phyloP scores from a whole-genome alignment of 1,140 invertebrate genomes.

The Notospermus geniculatus region DNA sequence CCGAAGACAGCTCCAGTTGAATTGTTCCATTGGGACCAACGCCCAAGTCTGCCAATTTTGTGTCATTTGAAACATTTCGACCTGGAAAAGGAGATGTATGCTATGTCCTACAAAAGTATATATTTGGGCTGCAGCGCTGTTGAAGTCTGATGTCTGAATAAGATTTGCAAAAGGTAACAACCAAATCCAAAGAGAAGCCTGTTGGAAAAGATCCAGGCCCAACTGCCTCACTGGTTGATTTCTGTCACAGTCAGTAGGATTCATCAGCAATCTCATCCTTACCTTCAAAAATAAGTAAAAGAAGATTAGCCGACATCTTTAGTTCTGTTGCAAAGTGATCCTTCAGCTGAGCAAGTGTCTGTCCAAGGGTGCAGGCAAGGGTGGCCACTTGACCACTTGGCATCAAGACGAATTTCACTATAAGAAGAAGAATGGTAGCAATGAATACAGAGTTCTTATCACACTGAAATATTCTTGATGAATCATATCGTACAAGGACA shows the following conservation, averaged over 20 bases:
- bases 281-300: constrained; percentile 52
- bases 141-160: too few relatives aligned
- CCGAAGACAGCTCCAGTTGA: constrained; percentile 53
- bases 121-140: too few relatives aligned
- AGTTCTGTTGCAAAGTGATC: constrained; percentile 50
- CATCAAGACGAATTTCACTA: constrained; percentile 54
- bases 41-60: constrained; percentile 50
- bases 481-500: too few relatives aligned
- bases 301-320: constrained; percentile 47
- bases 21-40: constrained; percentile 56
- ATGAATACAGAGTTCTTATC: too few relatives aligned
- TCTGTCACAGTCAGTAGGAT: too few relatives aligned
- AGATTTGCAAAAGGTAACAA: too few relatives aligned
- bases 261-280: constrained; percentile 12
- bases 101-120: too few relatives aligned
- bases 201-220: too few relatives aligned
- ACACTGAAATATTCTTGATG: too few relatives aligned
- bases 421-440: too few relatives aligned
- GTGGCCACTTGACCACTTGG: constrained; percentile 54
- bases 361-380: constrained; percentile 46
- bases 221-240: too few relatives aligned
- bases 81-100: constrained; percentile 27
- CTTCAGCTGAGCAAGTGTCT: constrained; percentile 47
- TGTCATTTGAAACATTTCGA: constrained; percentile 37
- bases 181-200: too few relatives aligned